A percentile compares a stretch with the other conserved stretches of the same genome.
Conservation (phyloP, 2,888 invertebrate species). For the Drymonia ruficornis region DNA sequence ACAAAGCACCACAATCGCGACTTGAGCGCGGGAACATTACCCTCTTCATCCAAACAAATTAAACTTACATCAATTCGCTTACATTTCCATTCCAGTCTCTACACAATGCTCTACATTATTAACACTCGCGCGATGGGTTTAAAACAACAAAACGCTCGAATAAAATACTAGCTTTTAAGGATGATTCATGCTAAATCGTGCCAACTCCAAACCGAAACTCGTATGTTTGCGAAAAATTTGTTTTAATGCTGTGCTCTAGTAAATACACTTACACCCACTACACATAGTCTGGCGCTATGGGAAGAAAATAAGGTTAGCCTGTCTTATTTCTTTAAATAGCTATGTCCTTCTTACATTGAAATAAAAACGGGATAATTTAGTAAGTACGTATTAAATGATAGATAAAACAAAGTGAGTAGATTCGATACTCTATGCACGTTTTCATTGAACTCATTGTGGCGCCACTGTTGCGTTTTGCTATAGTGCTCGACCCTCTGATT, state of each 20-base stretch:
- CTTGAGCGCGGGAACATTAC: constrained; percentile 8
- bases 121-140: constrained; percentile 43
- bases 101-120: constrained; percentile 25
- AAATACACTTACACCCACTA: no score
- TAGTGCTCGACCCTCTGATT: no score
- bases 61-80: constrained; percentile 12
- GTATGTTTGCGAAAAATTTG: background rate
- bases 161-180: background rate
- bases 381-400: no score
- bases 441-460: no score
- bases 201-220: background rate
- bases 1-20: constrained; percentile 2
- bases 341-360: no score
- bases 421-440: no score
- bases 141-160: constrained; percentile 46
- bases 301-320: no score
- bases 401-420: no score
- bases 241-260: background rate
- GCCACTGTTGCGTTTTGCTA: no score
- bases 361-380: no score
- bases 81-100: constrained; percentile 15
- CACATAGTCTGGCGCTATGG: no score
- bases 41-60: constrained; percentile 25
- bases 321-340: no score
- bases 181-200: constrained; percentile 1